phyloP scores from a whole-genome alignment of 2,888 invertebrate species.

The Agriotes lineatus region DNA sequence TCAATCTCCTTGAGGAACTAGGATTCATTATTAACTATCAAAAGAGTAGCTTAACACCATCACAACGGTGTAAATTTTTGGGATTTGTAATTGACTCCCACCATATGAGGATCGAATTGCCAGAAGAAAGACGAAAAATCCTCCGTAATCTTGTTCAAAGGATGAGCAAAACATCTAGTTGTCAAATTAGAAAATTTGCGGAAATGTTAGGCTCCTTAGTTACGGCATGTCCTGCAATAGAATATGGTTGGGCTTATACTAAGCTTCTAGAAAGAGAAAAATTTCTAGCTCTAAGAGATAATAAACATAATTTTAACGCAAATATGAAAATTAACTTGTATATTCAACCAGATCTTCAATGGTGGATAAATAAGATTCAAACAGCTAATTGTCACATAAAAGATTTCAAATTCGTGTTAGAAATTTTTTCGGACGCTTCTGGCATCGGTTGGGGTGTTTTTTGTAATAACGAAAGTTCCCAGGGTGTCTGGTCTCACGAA shows the following conservation, averaged over 20 bases:
- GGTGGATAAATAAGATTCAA: slow-evolving; percentile 44
- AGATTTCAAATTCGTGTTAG: slow-evolving; percentile 33
- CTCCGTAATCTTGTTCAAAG: background rate
- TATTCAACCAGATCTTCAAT: slow-evolving; percentile 35
- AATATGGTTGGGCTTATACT: slow-evolving; percentile 45
- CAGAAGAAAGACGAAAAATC: slow-evolving; percentile 4
- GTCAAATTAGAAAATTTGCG: slow-evolving; percentile 42
- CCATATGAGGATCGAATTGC: slow-evolving; percentile 4
- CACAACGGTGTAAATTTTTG: slow-evolving; percentile 18
- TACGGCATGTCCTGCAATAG: slow-evolving; percentile 46
- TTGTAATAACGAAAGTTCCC: slow-evolving; percentile 34
- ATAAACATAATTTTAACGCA: slow-evolving; percentile 18
- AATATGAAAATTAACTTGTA: slow-evolving; percentile 2
- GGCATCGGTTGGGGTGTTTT: slow-evolving; percentile 49
- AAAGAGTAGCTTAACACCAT: slow-evolving; percentile 27
- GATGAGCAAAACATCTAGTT: background rate
- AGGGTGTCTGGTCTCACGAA: slow-evolving; percentile 47
- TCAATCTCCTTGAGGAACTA: slow-evolving; percentile 15
- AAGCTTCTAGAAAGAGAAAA: slow-evolving; percentile 44
- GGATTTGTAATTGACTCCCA: slow-evolving; percentile 30
- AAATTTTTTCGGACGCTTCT: slow-evolving; percentile 52
- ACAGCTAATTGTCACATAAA: slow-evolving; percentile 30
- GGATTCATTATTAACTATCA: slow-evolving; percentile 36
- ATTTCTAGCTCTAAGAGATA: slow-evolving; percentile 21
- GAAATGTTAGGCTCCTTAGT: slow-evolving; percentile 38